Percentiles rank a stretch among this genome's conserved stretches.
Evolutionary conservation across 2,797 vertebrate genomes (phyloP).

Genomic region (Chaetophractus vellerosus): DNA sequence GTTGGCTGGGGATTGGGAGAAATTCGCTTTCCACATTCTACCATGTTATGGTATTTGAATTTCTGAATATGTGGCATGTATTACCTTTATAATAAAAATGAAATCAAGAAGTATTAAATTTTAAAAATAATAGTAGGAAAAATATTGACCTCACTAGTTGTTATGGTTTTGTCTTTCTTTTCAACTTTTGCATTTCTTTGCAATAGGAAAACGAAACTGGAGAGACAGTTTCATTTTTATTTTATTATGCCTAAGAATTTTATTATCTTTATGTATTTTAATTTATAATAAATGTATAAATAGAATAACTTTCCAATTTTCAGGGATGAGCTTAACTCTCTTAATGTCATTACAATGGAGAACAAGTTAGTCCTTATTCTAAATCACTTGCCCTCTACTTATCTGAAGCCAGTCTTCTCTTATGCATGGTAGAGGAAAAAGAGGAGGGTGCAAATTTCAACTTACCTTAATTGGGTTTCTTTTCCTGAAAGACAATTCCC

Average conservation of each 20-base stretch:
- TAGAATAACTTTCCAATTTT: neutral
- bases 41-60: too few relatives aligned
- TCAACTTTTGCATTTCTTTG: neutral
- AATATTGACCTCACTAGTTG: too few relatives aligned
- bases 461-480: neutral
- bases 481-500: neutral
- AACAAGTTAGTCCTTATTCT: neutral
- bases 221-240: neutral
- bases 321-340: neutral
- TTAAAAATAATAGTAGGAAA: accelerated
- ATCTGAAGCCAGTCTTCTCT: neutral
- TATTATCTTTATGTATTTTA: neutral
- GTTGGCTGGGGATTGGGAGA: neutral
- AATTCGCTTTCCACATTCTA: neutral
- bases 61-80: neutral
- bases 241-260: neutral
- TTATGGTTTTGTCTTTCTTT: neutral
- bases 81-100: neutral
- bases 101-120: too few relatives aligned
- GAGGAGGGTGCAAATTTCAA: neutral
- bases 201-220: neutral
- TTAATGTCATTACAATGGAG: neutral
- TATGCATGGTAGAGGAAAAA: neutral
- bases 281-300: neutral
- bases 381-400: too few relatives aligned